phyloP scores from a whole-genome alignment of 1,140 invertebrate species.

The Zaprionus inermis region DNA sequence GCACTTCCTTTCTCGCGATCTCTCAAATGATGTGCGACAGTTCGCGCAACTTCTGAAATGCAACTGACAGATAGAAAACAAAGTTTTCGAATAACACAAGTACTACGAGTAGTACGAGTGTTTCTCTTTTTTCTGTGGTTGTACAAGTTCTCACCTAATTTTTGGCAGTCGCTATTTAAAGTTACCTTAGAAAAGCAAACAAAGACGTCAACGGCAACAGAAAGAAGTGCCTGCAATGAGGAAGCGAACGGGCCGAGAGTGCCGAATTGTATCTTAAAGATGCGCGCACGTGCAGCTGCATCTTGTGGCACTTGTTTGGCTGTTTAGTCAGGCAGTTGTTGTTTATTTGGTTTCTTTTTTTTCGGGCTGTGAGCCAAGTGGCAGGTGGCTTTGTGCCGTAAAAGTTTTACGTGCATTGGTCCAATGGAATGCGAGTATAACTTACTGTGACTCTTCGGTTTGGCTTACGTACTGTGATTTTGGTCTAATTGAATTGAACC shows the following conservation, averaged over 20 bases:
- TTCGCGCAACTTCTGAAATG: slow-evolving; percentile 62
- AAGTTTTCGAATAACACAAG: slow-evolving; percentile 36
- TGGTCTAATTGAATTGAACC: slow-evolving; percentile 65
- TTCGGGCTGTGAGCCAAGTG: slow-evolving; percentile 9
- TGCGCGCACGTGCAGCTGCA: slow-evolving; percentile 55
- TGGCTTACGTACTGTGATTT: slow-evolving; percentile 39
- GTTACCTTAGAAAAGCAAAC: slow-evolving; percentile 55
- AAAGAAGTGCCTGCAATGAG: slow-evolving; percentile 63
- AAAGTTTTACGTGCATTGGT: slow-evolving; percentile 38
- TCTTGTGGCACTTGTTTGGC: slow-evolving; percentile 46
- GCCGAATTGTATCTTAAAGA: slow-evolving; percentile 62
- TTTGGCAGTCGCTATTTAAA: slow-evolving; percentile 69
- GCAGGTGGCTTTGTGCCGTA: slow-evolving; percentile 23
- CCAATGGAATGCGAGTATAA: slow-evolving; percentile 30
- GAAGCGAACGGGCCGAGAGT: slow-evolving; percentile 41
- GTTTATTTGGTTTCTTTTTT: slow-evolving; percentile 57
- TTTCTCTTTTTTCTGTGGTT: slow-evolving; percentile 25
- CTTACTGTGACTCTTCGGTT: background rate
- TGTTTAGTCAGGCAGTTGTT: slow-evolving; percentile 25
- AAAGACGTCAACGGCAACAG: slow-evolving; percentile 5
- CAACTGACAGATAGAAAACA: slow-evolving; percentile 67
- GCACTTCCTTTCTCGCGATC: background rate
- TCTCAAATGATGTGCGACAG: slow-evolving; percentile 67
- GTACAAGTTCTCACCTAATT: slow-evolving; percentile 72
- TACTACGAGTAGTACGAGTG: background rate